A percentile compares a stretch with the other conserved stretches of the same genome.
phyloP scores from a whole-genome alignment of 1,140 invertebrate genomes.

The Drosophila paulistorum region DNA sequence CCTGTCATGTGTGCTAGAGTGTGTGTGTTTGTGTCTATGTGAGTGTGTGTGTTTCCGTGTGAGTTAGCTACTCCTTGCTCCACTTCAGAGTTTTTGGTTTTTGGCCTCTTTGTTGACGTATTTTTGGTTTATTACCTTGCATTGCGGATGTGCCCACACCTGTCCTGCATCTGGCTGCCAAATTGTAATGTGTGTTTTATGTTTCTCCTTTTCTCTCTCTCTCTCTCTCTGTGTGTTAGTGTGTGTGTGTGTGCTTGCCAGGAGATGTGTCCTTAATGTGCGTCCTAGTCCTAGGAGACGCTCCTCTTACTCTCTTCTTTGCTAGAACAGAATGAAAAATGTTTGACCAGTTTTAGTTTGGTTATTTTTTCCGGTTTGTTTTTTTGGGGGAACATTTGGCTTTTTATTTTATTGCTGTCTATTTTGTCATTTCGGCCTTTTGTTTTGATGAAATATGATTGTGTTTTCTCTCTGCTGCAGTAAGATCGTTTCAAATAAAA shows the following conservation, averaged over 20 bases:
- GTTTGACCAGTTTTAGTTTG: constrained; percentile 28
- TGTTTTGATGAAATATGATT: constrained; percentile 74
- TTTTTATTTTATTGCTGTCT: constrained; percentile 63
- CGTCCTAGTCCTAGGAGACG: constrained; percentile 25
- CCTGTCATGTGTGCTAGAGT: constrained; percentile 51
- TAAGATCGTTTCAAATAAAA: background rate
- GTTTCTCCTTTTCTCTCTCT: background rate
- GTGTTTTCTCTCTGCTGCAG: constrained; percentile 53
- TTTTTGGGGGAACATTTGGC: background rate
- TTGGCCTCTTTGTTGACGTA: constrained; percentile 79
- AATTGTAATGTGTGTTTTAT: constrained; percentile 51
- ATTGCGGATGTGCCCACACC: constrained; percentile 69
- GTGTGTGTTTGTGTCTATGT: background rate
- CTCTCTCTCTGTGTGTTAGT: too few species aligned
- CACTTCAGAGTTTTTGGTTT: constrained; percentile 40
- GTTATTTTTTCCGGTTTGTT: constrained; percentile 42
- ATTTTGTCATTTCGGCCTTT: constrained; percentile 58
- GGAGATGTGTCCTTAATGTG: constrained; percentile 35
- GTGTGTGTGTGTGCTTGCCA: constrained; percentile 9
- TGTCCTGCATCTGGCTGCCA: constrained; percentile 45
- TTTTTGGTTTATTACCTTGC: constrained; percentile 82
- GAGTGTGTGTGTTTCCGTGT: constrained; percentile 18
- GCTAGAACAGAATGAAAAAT: constrained; percentile 31
- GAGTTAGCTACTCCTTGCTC: constrained; percentile 18
- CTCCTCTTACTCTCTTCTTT: constrained; percentile 1